Conservation (phyloP, 2,888 invertebrate genomes). For the Dromius quadrimaculatus region DNA sequence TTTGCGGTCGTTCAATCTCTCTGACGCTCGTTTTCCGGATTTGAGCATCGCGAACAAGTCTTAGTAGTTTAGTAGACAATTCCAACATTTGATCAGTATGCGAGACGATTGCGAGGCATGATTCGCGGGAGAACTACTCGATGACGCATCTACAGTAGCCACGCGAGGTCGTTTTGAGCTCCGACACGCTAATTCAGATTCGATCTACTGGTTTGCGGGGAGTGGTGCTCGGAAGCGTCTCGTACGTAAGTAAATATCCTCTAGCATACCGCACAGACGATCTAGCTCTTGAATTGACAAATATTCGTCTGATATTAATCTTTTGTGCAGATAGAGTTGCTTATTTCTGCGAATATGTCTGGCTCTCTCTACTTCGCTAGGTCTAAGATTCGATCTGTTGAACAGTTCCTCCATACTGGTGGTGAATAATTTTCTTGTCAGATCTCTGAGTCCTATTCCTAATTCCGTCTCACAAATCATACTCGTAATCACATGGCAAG, state of each 20-base stretch:
- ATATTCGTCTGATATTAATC: not conserved
- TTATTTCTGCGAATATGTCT: constrained; percentile 53
- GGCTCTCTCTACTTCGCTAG: constrained; percentile 45
- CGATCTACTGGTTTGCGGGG: not conserved
- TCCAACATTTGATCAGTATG: not conserved
- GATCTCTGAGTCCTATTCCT: constrained; percentile 51
- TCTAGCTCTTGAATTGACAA: constrained; percentile 39
- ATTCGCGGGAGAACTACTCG: too few species aligned
- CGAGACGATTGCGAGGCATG: not conserved
- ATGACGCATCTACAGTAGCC: not conserved
- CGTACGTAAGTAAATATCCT: constrained; percentile 28
- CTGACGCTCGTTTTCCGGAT: not conserved
- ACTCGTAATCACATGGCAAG: constrained; percentile 54
- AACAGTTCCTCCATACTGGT: constrained; percentile 54
- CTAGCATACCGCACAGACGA: constrained; percentile 46
- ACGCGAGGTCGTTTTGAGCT: not conserved
- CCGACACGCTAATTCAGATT: constrained; percentile 9
- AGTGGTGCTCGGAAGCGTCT: constrained; percentile 10
- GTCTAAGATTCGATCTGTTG: constrained; percentile 25
- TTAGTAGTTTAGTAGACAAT: not conserved
- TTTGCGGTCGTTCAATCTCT: not conserved
- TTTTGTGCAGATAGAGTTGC: constrained; percentile 10
- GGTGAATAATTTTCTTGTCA: constrained; percentile 54
- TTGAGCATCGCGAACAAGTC: not conserved
- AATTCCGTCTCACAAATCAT: constrained; percentile 53